Evolutionary conservation across 2,888 invertebrate species (phyloP).

Genomic region (Caenorhabditis plicata): DNA sequence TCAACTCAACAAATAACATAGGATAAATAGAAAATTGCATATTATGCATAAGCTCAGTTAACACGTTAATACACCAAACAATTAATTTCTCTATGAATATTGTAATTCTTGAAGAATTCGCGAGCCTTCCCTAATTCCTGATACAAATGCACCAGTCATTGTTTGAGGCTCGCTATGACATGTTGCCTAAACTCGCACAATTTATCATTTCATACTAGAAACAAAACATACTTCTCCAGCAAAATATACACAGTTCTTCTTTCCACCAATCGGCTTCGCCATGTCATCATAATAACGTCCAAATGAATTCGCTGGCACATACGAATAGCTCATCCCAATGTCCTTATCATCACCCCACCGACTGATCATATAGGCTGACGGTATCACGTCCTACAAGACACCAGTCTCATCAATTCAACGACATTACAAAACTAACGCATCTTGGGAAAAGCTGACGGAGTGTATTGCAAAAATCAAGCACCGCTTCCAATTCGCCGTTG

Average conservation of each 20-base stretch:
- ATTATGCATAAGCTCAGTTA: constrained; percentile 1
- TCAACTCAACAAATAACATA: not conserved
- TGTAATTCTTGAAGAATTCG: no score
- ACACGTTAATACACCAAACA: no score
- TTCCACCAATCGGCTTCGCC: constrained; percentile 67
- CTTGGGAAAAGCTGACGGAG: constrained; percentile 67
- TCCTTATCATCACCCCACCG: constrained; percentile 67
- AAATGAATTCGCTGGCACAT: constrained; percentile 67
- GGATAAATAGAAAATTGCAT: not conserved
- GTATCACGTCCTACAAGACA: constrained; percentile 64
- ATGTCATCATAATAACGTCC: constrained; percentile 65
- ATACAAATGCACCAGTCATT: constrained; percentile 69
- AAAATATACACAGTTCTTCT: constrained; percentile 67
- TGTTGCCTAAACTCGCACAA: no score
- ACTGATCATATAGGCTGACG: constrained; percentile 67
- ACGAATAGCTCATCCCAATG: constrained; percentile 68
- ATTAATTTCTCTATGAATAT: no score
- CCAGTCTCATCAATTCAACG: no score
- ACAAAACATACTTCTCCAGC: constrained; percentile 68
- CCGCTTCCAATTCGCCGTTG: constrained; percentile 66
- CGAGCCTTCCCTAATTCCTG: constrained; percentile 68
- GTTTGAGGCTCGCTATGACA: constrained; percentile 66
- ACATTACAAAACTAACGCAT: no score
- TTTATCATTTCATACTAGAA: no score
- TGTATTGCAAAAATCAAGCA: constrained; percentile 65